These are phyloP conservation scores for Leguminivora glycinivorella DNA, from an alignment of 1,140 invertebrate genomes.

Conservation along the genomic window DNA sequence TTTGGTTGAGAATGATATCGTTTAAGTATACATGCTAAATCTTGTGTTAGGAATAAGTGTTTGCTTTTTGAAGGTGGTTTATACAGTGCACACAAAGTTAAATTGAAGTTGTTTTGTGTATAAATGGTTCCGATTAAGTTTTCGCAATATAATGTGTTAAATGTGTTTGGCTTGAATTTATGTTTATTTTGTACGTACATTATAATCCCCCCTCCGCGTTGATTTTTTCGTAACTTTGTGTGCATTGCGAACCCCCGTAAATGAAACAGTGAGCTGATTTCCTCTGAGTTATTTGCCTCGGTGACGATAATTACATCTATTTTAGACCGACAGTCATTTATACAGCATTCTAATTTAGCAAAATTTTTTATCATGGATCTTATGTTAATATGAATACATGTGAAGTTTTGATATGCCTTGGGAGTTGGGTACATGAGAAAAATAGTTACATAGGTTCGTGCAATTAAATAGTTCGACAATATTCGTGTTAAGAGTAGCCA, in stretches of 20 bases:
- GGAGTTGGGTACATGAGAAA: not conserved
- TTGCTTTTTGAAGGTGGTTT: not conserved
- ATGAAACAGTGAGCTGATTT: not conserved
- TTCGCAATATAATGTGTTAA: too few species aligned
- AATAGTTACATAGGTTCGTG: too few species aligned
- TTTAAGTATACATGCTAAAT: not conserved
- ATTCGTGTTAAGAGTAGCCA: too few species aligned
- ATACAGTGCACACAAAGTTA: slow-evolving; percentile 7
- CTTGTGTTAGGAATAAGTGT: not conserved
- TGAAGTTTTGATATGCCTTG: not conserved
- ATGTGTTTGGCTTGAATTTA: not conserved
- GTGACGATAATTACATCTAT: not conserved
- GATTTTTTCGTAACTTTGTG: not conserved
- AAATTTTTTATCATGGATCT: not conserved
- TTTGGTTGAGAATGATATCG: too few species aligned
- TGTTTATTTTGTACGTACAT: not conserved
- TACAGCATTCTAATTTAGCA: not conserved
- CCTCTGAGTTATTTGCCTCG: not conserved
- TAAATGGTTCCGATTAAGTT: not conserved
- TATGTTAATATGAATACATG: not conserved
- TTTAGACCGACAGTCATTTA: not conserved
- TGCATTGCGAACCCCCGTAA: not conserved
- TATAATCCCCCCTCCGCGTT: not conserved
- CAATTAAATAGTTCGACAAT: too few species aligned
- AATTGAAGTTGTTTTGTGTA: not conserved